Base-by-base conservation (phyloP, 2,888 invertebrate genomes). In the Trachelus stipa region DNA sequence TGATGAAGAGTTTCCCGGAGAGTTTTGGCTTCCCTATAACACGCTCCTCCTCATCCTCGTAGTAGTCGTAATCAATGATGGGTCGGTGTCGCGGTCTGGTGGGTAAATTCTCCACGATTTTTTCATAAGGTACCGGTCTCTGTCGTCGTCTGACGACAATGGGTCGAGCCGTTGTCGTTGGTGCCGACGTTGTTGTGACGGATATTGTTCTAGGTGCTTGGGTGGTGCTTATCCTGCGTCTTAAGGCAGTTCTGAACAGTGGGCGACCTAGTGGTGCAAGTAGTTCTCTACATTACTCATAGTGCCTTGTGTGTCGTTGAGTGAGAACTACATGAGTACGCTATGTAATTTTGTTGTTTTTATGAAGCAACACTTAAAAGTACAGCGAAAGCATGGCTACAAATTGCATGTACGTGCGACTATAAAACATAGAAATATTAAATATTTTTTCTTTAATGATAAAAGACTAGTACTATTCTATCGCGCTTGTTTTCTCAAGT, bases 31-130 rank as follows among this genome's bases (percentile, higher is more conserved):
- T 91, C 87, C 94, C 90, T 88, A 93, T 89, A 86, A 95, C 88
- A 88, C 94, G 92, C 31, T 91, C 90, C 79, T 94, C 93, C 33
- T 93, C 93, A 80, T 95, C 95, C 83, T 96, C 96, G 84, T 95
- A 95, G 84, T 91, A 91, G 85, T 96, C 95, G 85, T 95, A 95
- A 86, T 94, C 94, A 73, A 92, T 83, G 34, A 92, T 86, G 2
- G 86, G 82, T 30, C 91, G 92, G 77, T 90, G 89, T 83, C 89
- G 90, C 2, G 88, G 87, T 68, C 75, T 74, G 71, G 40, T 23
- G 11, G 79, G 73, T 37, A 68, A n/a, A 15, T 74, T 77, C 68
- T 75, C 81, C n/a, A 79, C 87, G 31, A 88, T 88, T 86, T 88
- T 92, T 77, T 87, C 91, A 84, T 90, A 89, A 81, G 87, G 86